Conservation (phyloP, 2,888 invertebrate genomes). For the Augochlorella aurata region DNA sequence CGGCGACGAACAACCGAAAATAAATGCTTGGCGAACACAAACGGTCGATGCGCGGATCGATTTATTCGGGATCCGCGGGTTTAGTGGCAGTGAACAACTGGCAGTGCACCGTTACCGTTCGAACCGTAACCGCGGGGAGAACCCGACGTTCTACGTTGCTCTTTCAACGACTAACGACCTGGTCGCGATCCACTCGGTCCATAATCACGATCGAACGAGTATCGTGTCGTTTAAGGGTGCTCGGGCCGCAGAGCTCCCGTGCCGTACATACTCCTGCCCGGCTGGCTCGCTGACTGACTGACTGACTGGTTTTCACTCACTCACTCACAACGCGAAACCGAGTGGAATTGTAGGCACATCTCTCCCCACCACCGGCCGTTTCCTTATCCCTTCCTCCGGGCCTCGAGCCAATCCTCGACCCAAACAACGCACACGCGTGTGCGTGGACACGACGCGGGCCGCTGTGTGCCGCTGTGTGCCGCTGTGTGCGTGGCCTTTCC, state of each 20-base stretch:
- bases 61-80: slow-evolving; percentile 5
- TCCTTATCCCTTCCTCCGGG: slow-evolving; percentile 56
- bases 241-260: slow-evolving; percentile 40
- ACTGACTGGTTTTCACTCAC: slow-evolving; percentile 78
- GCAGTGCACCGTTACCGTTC: slow-evolving; percentile 55
- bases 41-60: background rate
- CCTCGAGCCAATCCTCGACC: slow-evolving; percentile 49
- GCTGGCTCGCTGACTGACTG: slow-evolving; percentile 72
- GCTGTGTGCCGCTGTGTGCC: background rate
- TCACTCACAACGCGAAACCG: slow-evolving; percentile 65
- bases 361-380: slow-evolving; percentile 57
- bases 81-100: slow-evolving; percentile 50
- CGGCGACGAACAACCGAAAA: slow-evolving; percentile 9
- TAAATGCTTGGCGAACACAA: slow-evolving; percentile 28
- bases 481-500: background rate
- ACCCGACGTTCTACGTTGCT: slow-evolving; percentile 4
- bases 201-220: slow-evolving; percentile 41
- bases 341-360: slow-evolving; percentile 70
- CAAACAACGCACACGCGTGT: slow-evolving; percentile 47
- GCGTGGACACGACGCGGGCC: background rate
- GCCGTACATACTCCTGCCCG: slow-evolving; percentile 47
- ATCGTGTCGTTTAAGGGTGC: slow-evolving; percentile 38
- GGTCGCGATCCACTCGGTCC: slow-evolving; percentile 27
- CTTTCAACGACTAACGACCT: slow-evolving; percentile 22
- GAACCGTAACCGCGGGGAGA: background rate